phyloP scores from a whole-genome alignment of 2,797 vertebrate species.

The Anguilla megastoma region DNA sequence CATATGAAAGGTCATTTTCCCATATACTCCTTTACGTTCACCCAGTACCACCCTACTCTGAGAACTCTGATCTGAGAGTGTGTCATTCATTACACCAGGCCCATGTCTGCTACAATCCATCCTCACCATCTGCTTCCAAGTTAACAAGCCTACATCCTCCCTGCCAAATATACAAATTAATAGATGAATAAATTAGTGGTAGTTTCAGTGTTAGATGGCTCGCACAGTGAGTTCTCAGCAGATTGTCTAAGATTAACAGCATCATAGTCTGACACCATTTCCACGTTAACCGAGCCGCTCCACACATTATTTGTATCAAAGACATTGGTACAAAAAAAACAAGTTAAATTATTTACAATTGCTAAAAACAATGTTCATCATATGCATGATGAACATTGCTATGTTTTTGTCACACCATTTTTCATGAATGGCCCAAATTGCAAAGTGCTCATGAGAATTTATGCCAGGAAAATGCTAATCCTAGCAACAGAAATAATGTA shows the following conservation, averaged over 20 bases:
- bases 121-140: not conserved
- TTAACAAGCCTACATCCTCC: not conserved
- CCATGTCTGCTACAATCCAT: not conserved
- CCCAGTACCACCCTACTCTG: not conserved
- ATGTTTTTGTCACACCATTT: not conserved
- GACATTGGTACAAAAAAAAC: not conserved
- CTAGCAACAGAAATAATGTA: not conserved
- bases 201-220: not conserved
- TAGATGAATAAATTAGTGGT: not conserved
- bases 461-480: not conserved
- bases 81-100: not conserved
- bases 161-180: not conserved
- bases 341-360: not conserved
- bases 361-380: not conserved
- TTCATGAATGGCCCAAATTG: not conserved
- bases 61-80: not conserved
- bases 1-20: not conserved
- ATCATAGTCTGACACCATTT: not conserved
- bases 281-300: not conserved
- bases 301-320: not conserved
- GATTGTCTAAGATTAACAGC: not conserved
- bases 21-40: not conserved
- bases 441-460: not conserved
- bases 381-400: not conserved
- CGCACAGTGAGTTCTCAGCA: not conserved